Conservation (phyloP, 2,888 invertebrate genomes). For the Brenthis hecate region DNA sequence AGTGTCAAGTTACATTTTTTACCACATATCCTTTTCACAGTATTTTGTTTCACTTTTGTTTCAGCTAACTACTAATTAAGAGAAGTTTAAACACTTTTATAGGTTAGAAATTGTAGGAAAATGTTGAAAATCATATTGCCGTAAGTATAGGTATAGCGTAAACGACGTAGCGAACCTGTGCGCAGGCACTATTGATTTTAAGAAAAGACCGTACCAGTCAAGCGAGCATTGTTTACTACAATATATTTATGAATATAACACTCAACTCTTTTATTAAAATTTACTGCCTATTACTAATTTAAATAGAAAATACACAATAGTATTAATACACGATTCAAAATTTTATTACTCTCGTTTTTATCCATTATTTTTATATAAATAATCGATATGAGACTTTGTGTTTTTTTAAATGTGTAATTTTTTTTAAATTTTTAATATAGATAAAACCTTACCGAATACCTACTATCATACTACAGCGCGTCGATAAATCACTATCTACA, state of each 20-base stretch:
- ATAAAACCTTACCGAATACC: constrained; percentile 38
- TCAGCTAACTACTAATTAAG: no score
- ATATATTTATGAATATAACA: constrained; percentile 41
- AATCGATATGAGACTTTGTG: background rate
- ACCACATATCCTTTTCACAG: no score
- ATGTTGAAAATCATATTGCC: constrained; percentile 10
- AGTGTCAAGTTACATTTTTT: no score
- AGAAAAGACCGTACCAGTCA: constrained; percentile 51
- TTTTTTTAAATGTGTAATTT: background rate
- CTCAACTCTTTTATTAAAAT: constrained; percentile 6
- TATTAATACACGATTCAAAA: background rate
- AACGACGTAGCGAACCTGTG: constrained; percentile 50
- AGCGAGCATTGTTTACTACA: constrained; percentile 58
- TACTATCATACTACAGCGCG: constrained; percentile 42
- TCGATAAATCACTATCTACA: constrained; percentile 41
- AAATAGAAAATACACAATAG: background rate
- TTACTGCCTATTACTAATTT: background rate
- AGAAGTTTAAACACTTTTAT: background rate
- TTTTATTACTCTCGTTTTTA: background rate
- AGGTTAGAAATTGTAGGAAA: background rate
- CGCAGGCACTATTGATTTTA: constrained; percentile 77
- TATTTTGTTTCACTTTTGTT: no score
- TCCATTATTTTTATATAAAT: background rate
- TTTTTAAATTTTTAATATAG: constrained; percentile 7
- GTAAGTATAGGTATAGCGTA: constrained; percentile 40